A percentile compares a stretch with the other conserved stretches of the same genome.
Evolutionary conservation across 2,888 invertebrate genomes (phyloP).

Genomic region (Heliothis peltigera): DNA sequence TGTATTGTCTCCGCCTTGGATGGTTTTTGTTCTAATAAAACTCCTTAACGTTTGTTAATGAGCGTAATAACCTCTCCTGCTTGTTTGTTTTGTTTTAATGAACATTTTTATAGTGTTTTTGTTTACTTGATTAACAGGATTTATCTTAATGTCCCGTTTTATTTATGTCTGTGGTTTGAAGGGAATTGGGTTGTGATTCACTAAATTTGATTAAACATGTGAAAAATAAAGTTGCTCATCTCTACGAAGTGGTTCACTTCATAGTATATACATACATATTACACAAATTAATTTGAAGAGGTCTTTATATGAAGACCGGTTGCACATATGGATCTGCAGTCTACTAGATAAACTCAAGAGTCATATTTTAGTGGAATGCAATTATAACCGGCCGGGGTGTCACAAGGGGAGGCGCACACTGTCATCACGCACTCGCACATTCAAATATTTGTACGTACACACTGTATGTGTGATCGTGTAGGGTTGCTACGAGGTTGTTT

Average conservation of each 20-base stretch:
- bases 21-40: slow-evolving; percentile 86
- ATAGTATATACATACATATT: background rate
- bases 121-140: slow-evolving; percentile 55
- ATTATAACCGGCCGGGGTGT: slow-evolving; percentile 83
- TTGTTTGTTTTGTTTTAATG: slow-evolving; percentile 66
- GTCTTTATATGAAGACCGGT: background rate
- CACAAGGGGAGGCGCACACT: slow-evolving; percentile 76
- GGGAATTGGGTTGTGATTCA: slow-evolving; percentile 22
- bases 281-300: slow-evolving; percentile 6
- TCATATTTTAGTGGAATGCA: slow-evolving; percentile 89
- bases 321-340: slow-evolving; percentile 55
- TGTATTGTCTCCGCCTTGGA: slow-evolving; percentile 85
- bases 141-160: slow-evolving; percentile 48
- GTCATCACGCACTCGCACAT: slow-evolving; percentile 75
- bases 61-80: slow-evolving; percentile 75
- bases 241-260: background rate
- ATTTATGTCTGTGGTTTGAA: slow-evolving; percentile 34
- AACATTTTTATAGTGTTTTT: slow-evolving; percentile 62
- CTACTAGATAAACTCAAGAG: slow-evolving; percentile 77
- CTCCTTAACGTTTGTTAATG: slow-evolving; percentile 84
- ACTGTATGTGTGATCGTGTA: slow-evolving; percentile 66
- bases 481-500: slow-evolving; percentile 68
- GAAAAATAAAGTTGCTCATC: background rate
- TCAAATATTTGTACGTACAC: slow-evolving; percentile 75
- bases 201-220: background rate